These are phyloP conservation scores for Drosophila tropicalis DNA, from an alignment of 1,140 invertebrate species.

Conservation along the genomic window DNA sequence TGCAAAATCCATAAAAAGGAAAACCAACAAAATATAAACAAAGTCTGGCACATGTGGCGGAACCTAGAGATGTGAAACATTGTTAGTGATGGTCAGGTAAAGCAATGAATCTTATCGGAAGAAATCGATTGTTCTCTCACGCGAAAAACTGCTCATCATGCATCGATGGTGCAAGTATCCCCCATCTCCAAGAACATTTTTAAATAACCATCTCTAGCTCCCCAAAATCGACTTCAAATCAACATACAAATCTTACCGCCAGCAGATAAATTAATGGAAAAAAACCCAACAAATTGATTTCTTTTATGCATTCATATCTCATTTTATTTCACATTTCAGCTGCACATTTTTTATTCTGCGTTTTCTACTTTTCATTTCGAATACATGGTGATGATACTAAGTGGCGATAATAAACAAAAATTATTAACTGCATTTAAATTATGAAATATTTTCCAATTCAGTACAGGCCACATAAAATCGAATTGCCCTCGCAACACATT, in stretches of 20 bases:
- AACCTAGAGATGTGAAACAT: neutral
- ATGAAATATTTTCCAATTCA: conserved; percentile 54
- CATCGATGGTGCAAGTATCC: too few relatives aligned
- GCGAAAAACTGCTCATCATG: neutral
- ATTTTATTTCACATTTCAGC: conserved; percentile 66
- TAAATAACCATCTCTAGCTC: neutral
- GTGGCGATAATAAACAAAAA: conserved; percentile 58
- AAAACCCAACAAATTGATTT: conserved; percentile 17
- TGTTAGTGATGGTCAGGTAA: neutral
- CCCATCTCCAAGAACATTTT: too few relatives aligned
- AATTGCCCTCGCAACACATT: conserved; percentile 36
- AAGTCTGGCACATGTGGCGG: conserved; percentile 36
- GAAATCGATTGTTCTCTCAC: too few relatives aligned
- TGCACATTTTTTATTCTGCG: conserved; percentile 27
- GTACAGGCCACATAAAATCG: conserved; percentile 69
- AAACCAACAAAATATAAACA: conserved; percentile 25
- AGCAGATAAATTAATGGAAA: neutral
- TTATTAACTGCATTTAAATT: conserved; percentile 43
- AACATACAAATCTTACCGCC: neutral
- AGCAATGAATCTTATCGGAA: too few relatives aligned
- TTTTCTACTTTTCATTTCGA: conserved; percentile 30
- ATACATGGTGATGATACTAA: conserved; percentile 55
- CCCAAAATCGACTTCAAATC: neutral
- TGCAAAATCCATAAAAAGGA: conserved; percentile 85
- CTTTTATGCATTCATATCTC: conserved; percentile 60